Conservation (phyloP, 2,888 invertebrate genomes). For the Erpobdella octoculata region DNA sequence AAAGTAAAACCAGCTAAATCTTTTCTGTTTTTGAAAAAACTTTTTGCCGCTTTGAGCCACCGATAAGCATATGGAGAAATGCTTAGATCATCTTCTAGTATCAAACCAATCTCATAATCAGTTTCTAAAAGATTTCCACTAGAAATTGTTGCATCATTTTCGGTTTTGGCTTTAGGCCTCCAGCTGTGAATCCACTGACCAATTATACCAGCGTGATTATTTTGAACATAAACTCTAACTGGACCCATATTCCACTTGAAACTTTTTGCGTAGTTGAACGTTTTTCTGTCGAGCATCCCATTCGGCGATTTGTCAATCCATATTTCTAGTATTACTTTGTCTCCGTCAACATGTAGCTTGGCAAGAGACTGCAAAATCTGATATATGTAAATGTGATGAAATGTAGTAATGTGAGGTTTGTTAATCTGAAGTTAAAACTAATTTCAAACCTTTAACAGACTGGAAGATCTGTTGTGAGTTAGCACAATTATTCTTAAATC, state of each 20-base stretch:
- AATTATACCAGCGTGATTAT: slow-evolving; percentile 35
- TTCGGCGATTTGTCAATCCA: slow-evolving; percentile 36
- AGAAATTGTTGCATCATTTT: neutral
- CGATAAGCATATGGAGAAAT: slow-evolving; percentile 31
- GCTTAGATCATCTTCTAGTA: slow-evolving; percentile 43
- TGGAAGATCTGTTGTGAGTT: slow-evolving; percentile 30
- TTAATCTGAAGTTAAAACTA: neutral
- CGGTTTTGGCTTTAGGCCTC: slow-evolving; percentile 36
- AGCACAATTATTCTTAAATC: slow-evolving; percentile 37
- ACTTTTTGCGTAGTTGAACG: slow-evolving; percentile 29
- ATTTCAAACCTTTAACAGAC: neutral
- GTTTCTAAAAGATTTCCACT: neutral
- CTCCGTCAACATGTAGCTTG: slow-evolving; percentile 33
- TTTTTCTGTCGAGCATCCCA: slow-evolving; percentile 32
- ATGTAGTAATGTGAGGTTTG: neutral
- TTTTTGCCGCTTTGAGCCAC: slow-evolving; percentile 31
- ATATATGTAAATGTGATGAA: neutral
- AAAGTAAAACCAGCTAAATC: slow-evolving; percentile 32
- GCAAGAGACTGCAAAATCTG: slow-evolving; percentile 29
- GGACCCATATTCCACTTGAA: slow-evolving; percentile 37
- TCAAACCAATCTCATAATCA: slow-evolving; percentile 41
- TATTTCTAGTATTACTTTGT: slow-evolving; percentile 36
- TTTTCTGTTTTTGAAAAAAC: neutral
- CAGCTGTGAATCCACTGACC: slow-evolving; percentile 42
- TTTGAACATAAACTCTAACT: slow-evolving; percentile 33